phyloP scores from a whole-genome alignment of 2,113 vertebrate species.

The Madoqua kirkii region DNA sequence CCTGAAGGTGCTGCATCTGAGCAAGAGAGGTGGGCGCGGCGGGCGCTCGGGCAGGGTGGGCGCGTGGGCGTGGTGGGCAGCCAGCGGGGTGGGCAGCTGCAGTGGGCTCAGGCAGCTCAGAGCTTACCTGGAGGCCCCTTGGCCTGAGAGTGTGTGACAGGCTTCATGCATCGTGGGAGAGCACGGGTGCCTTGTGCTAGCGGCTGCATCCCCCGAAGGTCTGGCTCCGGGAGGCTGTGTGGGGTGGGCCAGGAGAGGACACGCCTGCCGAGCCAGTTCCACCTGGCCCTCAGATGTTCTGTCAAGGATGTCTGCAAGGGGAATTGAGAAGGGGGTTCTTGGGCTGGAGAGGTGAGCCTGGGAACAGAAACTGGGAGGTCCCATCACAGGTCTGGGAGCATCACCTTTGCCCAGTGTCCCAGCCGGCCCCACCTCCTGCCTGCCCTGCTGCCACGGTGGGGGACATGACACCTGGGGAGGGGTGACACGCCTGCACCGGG shows the following conservation, averaged over 20 bases:
- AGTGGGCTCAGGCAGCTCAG: neutral
- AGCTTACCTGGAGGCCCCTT: neutral
- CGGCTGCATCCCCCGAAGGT: accelerated
- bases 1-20: slow-evolving; percentile 29
- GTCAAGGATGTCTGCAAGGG: neutral
- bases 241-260: neutral
- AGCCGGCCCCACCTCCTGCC: neutral
- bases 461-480: accelerated
- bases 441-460: neutral
- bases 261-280: neutral
- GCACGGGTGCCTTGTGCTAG: neutral
- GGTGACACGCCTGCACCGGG: accelerated
- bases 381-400: neutral
- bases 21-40: slow-evolving; percentile 48
- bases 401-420: neutral
- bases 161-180: neutral
- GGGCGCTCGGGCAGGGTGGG: neutral
- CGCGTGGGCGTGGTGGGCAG: accelerated
- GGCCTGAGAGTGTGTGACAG: neutral
- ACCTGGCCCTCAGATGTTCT: accelerated
- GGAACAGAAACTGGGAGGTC: neutral
- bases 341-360: no score
- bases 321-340: neutral
- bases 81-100: neutral
- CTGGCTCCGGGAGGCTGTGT: neutral